Evolutionary conservation across 2,113 vertebrate species (phyloP), one percentile per base, ranked within the genome.

Genomic region (Daphoenositta chrysoptera): DNA sequence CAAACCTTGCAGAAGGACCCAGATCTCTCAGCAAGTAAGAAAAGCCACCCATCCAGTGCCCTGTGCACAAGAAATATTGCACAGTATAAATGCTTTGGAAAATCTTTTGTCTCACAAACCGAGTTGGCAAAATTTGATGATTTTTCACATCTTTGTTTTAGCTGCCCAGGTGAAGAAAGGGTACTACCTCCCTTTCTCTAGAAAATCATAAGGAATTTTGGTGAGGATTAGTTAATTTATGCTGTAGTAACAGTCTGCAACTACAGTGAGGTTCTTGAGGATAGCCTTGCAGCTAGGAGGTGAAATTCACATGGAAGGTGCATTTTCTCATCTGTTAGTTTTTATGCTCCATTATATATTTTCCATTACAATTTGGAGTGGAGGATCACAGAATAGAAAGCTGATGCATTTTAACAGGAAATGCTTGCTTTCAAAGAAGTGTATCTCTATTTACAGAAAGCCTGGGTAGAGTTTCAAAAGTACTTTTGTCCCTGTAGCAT

Each of bases 321-420:
- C 50, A 77, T 93, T 93, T 94, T 86, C 68, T 80, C 45, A 66
- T 22, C 39, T 94, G 51, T 73, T 90, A 73, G 64, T 51, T 95
- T 63, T 90, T 91, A 85, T 14, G 44, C 58, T 87, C 66, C 19
- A 93, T 95, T 95, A 68, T 81, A 54, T 86, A 83, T 90, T 90
- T 93, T 81, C 90, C 75, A 68, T 81, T 78, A 81, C 77, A 93
- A 92, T 95, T 84, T 94, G 60, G 80, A 96, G 88, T 88, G 80
- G 64, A 65, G 18, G 18, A 90, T 87, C 72, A 84, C 60, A 87
- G 72, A 80, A 78, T 27, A 79, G 68, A 94, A 88, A 94, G 76
- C 60, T 71, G 44, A 22, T 91, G 40, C 37, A 60, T 88, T 94
- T 90, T 85, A 89, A 77, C 77, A 92, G 69, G 58, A 94, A 89